These are phyloP conservation scores for Asobara japonica DNA, from an alignment of 1,140 invertebrate species.

Conservation along the genomic window DNA sequence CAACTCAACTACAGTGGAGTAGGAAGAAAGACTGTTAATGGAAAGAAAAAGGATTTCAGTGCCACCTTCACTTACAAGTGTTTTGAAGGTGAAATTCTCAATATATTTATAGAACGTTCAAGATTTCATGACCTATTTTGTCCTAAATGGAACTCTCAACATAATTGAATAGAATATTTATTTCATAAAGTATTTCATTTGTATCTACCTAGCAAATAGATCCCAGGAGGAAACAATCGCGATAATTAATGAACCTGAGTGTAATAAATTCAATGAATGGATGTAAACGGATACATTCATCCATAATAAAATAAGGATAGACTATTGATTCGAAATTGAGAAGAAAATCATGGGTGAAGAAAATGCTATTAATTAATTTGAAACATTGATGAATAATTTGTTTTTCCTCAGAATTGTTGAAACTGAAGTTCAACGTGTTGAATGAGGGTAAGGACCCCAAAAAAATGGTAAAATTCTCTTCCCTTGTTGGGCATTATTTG, in stretches of 20 bases:
- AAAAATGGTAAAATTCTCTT: neutral
- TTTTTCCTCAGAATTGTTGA: neutral
- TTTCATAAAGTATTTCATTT: too few species aligned
- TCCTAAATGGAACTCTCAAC: too few species aligned
- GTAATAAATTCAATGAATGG: too few species aligned
- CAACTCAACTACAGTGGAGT: neutral
- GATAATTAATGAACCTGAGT: too few species aligned
- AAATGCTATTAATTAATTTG: neutral
- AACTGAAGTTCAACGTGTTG: neutral
- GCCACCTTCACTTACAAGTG: neutral
- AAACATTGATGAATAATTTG: neutral
- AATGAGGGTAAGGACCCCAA: neutral
- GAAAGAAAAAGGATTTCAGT: neutral
- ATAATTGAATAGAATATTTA: too few species aligned
- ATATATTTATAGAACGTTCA: neutral
- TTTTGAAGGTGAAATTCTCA: neutral
- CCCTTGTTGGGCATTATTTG: neutral
- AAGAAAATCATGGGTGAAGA: too few species aligned
- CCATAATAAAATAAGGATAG: too few species aligned
- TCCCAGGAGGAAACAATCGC: too few species aligned
- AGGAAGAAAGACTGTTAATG: neutral
- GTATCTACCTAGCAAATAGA: too few species aligned
- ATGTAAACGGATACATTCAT: too few species aligned
- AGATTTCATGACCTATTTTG: too few species aligned
- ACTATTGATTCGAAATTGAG: too few species aligned